These are phyloP conservation scores for Discoglossus pictus DNA, from an alignment of 2,797 vertebrate species.

Conservation along the genomic window DNA sequence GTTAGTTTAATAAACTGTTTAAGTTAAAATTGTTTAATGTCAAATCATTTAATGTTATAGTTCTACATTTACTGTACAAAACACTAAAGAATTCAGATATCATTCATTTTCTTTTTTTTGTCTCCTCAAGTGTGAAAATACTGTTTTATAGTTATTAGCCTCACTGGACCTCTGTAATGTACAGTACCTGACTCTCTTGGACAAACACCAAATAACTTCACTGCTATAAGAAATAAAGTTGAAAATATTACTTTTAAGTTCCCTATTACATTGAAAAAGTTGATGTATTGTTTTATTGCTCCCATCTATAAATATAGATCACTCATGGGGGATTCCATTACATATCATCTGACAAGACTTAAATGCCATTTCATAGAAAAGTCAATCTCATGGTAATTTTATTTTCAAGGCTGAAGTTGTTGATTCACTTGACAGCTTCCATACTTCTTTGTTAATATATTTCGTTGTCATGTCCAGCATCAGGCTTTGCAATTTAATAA, in stretches of 20 bases:
- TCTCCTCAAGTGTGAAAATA: too few relatives aligned
- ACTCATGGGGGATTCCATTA: background rate
- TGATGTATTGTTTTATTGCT: slow-evolving; percentile 10
- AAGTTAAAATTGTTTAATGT: too few relatives aligned
- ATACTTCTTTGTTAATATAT: slow-evolving; percentile 8
- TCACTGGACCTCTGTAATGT: too few relatives aligned
- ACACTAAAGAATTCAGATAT: too few relatives aligned
- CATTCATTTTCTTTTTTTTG: too few relatives aligned
- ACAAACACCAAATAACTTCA: too few relatives aligned
- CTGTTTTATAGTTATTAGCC: too few relatives aligned
- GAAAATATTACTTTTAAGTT: background rate
- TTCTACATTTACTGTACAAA: too few relatives aligned
- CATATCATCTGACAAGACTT: background rate
- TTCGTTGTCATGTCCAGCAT: slow-evolving; percentile 4
- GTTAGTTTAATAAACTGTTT: too few relatives aligned
- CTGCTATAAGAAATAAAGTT: background rate
- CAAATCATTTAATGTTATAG: too few relatives aligned
- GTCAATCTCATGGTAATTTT: slow-evolving; percentile 10
- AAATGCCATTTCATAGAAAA: background rate
- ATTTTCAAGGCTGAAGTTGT: slow-evolving; percentile 19
- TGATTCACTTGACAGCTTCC: slow-evolving; percentile 10
- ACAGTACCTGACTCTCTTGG: too few relatives aligned
- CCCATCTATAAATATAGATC: slow-evolving; percentile 10
- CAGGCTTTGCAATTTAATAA: slow-evolving; percentile 18
- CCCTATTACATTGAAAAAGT: background rate